Evolutionary conservation across 2,888 invertebrate genomes (phyloP).

Genomic region (Laspeyria flexula): DNA sequence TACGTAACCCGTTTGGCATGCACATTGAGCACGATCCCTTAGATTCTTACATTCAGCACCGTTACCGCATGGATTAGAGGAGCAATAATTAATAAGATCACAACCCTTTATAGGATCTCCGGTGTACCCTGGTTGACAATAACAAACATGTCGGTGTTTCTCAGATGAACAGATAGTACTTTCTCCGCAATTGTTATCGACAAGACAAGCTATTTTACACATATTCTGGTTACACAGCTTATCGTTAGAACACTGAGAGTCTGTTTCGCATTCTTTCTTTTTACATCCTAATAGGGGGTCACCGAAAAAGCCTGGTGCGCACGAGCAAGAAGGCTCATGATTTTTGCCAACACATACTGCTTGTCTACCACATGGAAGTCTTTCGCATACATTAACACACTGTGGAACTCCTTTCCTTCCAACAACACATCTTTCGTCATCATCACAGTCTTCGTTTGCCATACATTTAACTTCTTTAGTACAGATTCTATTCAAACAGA

Average conservation of each 20-base stretch:
- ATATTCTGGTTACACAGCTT: constrained; percentile 93
- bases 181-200: constrained; percentile 93
- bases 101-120: constrained; percentile 92
- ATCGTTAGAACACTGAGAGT: constrained; percentile 92
- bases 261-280: constrained; percentile 90
- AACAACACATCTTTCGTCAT: constrained; percentile 90
- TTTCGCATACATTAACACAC: constrained; percentile 91
- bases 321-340: constrained; percentile 91
- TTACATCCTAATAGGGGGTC: constrained; percentile 93
- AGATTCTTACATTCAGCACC: constrained; percentile 93
- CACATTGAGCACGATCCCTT: constrained; percentile 92
- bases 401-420: constrained; percentile 90
- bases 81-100: constrained; percentile 91
- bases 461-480: constrained; percentile 92
- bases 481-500: constrained; percentile 93
- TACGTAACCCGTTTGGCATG: constrained; percentile 91
- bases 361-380: constrained; percentile 92
- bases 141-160: constrained; percentile 90
- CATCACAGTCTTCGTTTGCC: constrained; percentile 90
- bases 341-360: constrained; percentile 91
- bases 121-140: constrained; percentile 95
- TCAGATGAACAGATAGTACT: constrained; percentile 95
- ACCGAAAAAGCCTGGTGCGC: constrained; percentile 92
- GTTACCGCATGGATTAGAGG: constrained; percentile 91
- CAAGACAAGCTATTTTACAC: constrained; percentile 95